A percentile compares a stretch with the other conserved stretches of the same genome.
phyloP scores from a whole-genome alignment of 2,797 vertebrate species.

The Cirrhinus molitorella region DNA sequence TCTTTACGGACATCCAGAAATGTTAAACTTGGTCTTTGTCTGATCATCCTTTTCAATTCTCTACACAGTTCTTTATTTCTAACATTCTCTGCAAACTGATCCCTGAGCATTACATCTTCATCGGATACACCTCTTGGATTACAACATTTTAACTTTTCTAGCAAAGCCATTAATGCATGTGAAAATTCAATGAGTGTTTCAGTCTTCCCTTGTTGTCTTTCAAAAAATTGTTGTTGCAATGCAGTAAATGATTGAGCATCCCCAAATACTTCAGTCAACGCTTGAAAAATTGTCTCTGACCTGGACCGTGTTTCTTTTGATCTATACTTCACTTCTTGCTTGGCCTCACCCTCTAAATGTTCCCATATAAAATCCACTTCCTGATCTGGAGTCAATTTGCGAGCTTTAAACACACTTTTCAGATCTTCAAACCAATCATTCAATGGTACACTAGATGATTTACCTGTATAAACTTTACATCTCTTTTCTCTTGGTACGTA shows the following conservation, averaged over 20 bases:
- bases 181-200: too few relatives aligned
- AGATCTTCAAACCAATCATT: too few relatives aligned
- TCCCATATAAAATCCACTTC: not conserved
- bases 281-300: not conserved
- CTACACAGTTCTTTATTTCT: too few relatives aligned
- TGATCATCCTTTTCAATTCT: not conserved
- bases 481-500: too few relatives aligned
- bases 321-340: not conserved
- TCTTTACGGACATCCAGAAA: not conserved
- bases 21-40: too few relatives aligned
- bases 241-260: not conserved
- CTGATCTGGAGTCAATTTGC: not conserved
- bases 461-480: not conserved
- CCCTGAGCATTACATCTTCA: not conserved
- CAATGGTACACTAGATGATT: too few relatives aligned
- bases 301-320: not conserved
- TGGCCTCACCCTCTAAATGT: not conserved
- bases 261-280: not conserved
- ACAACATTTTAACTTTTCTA: not conserved
- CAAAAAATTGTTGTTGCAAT: not conserved
- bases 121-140: not conserved
- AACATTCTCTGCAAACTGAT: not conserved
- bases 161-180: too few relatives aligned
- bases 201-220: not conserved
- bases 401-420: not conserved